Evolutionary conservation across 1,140 invertebrate species (phyloP), one percentile per base, ranked within the genome.

Genomic region (Parasteatoda tepidariorum): DNA sequence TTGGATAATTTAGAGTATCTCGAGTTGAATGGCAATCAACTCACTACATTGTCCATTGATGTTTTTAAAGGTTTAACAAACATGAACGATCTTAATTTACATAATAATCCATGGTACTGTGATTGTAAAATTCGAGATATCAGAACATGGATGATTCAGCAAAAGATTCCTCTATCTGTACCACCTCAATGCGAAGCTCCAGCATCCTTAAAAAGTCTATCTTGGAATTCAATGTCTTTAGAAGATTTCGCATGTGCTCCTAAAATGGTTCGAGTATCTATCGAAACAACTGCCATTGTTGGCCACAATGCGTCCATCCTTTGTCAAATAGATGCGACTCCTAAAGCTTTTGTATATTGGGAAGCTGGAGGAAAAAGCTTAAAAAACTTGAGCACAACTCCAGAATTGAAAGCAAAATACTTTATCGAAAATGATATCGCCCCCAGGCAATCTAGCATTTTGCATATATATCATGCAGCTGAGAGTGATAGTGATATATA

Each of bases 201-300:
- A 0, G 86, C 89, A 0, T 88, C 93, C 15, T 87, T 95, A 7
- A 88, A 89, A 5, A 91, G 90, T 2, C 90, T 92, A 73, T 89
- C 93, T 0, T 95, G 94, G 94, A 92, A 94, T 87, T 91, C 91
- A 64, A 89, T 96, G 31, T 92, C 93, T 82, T 88, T 94, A 24
- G 93, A 95, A 86, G 94, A 95, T 86, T 95, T 94, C 87, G 94
- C 94, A 1, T 95, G 94, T 87, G 89, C 91, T 74, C 94, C 94
- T 4, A 86, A 87, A 61, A 85, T 90, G 9, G 84, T 87, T 33
- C 85, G 81, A 15, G 78, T 85, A 4, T 48, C 78, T 3, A 82
- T 48, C 4, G 78, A 87, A 28, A 61, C 78, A 1, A 91, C 3
- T 7, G 88, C 92, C 5, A 93, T 94, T 88, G 59, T 71, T 34